A percentile compares a stretch with the other conserved stretches of the same genome.
Conservation (phyloP, 1,140 invertebrate species). For the Drosophila sp. region DNA sequence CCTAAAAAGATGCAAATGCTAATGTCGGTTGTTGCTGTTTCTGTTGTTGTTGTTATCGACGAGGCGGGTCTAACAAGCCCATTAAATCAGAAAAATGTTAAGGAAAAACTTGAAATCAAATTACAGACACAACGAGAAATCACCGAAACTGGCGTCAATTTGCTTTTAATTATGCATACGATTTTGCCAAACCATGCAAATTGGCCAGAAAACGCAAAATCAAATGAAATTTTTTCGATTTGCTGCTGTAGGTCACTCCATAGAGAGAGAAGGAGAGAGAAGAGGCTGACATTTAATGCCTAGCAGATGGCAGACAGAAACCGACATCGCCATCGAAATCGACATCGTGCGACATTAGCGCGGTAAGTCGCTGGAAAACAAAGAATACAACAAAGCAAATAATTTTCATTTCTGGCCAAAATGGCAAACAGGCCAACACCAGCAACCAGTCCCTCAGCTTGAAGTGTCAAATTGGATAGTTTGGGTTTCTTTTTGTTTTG, state of each 20-base stretch:
- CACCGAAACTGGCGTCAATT: slow-evolving; percentile 46
- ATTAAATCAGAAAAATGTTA: slow-evolving; percentile 47
- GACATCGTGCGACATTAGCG: slow-evolving; percentile 55
- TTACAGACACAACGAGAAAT: slow-evolving; percentile 40
- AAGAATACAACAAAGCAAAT: slow-evolving; percentile 24
- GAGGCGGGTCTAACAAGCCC: slow-evolving; percentile 58
- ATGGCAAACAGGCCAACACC: background rate
- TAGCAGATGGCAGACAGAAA: slow-evolving; percentile 27
- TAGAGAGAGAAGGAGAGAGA: background rate
- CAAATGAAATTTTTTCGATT: slow-evolving; percentile 29
- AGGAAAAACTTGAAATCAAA: slow-evolving; percentile 49
- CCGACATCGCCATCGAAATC: background rate
- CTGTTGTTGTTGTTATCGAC: slow-evolving; percentile 32
- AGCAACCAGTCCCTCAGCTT: background rate
- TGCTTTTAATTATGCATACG: slow-evolving; percentile 66
- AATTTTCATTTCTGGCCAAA: slow-evolving; percentile 15
- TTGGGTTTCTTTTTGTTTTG: background rate
- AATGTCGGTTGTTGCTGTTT: background rate
- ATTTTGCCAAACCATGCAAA: slow-evolving; percentile 42
- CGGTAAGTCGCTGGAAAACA: slow-evolving; percentile 42
- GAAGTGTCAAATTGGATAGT: slow-evolving; percentile 34
- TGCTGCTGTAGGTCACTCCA: slow-evolving; percentile 37
- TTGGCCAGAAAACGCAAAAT: slow-evolving; percentile 25
- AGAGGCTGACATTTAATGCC: slow-evolving; percentile 42
- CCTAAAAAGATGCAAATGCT: background rate